These are phyloP conservation scores for Orientallactaga sibirica DNA, from an alignment of 2,797 vertebrate species.

Conservation along the genomic window DNA sequence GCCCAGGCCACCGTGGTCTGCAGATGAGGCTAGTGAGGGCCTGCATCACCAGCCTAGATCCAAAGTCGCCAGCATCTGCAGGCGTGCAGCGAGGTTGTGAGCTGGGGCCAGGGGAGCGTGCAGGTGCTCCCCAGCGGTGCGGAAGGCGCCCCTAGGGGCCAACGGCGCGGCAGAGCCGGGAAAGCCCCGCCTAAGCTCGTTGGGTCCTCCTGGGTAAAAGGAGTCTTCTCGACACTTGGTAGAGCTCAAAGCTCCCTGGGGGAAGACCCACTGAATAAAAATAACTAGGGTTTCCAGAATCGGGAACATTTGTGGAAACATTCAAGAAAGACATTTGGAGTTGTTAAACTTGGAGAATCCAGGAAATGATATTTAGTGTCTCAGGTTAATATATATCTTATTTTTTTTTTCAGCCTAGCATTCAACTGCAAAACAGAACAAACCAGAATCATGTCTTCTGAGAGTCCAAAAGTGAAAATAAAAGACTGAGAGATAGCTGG, in stretches of 20 bases:
- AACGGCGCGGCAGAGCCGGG: accelerated
- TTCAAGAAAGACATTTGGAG: constrained; percentile 14
- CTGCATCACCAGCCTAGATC: too few relatives aligned
- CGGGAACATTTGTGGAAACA: constrained; percentile 20
- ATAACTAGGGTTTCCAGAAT: constrained; percentile 9
- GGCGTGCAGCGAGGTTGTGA: not conserved
- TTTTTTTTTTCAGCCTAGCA: too few relatives aligned
- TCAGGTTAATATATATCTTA: not conserved
- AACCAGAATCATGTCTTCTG: not conserved
- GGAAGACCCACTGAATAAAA: not conserved
- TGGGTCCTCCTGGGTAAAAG: not conserved
- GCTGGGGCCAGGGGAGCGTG: not conserved
- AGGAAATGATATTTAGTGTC: not conserved
- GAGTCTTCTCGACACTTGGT: not conserved
- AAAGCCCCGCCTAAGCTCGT: accelerated
- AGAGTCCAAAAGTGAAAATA: constrained; percentile 4
- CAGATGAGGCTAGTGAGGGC: not conserved
- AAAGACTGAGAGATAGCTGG: too few relatives aligned
- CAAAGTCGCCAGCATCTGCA: not conserved
- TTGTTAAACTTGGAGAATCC: not conserved
- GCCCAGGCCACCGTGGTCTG: too few relatives aligned
- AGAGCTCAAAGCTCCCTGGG: not conserved
- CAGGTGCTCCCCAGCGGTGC: constrained; percentile 23
- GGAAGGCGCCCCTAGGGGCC: constrained; percentile 79
- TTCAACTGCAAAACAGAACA: too few relatives aligned